Percentiles rank a stretch among this genome's conserved stretches.
Conservation (phyloP, 1,140 invertebrate genomes). For the Drosophila neocordata region DNA sequence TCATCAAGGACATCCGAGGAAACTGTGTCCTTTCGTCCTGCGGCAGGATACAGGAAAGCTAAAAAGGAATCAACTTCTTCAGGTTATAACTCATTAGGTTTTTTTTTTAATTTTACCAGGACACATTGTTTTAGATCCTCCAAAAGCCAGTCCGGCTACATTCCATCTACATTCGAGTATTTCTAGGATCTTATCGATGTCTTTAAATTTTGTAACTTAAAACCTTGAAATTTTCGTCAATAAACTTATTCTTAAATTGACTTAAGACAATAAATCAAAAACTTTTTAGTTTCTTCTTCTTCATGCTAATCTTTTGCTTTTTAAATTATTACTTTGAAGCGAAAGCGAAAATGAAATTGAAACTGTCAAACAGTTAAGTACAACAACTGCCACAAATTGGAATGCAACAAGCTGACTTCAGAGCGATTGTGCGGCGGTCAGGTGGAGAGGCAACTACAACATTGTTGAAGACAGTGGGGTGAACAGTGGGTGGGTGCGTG, state of each 20-base stretch:
- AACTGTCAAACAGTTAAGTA: slow-evolving; percentile 30
- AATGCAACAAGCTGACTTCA: slow-evolving; percentile 23
- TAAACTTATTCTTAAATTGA: neutral
- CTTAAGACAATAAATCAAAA: slow-evolving; percentile 4
- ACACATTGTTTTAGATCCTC: no score
- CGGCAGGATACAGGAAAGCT: no score
- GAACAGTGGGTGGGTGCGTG: neutral
- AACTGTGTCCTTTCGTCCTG: no score
- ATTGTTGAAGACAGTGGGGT: neutral
- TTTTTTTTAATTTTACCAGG: no score
- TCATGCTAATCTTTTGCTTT: neutral
- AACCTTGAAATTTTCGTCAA: no score
- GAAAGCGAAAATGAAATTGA: slow-evolving; percentile 38
- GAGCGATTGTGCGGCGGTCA: neutral
- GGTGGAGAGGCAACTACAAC: neutral
- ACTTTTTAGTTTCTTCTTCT: neutral
- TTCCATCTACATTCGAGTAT: no score
- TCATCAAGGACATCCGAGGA: no score
- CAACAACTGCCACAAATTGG: slow-evolving; percentile 19
- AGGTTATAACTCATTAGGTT: no score
- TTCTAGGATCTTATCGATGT: no score
- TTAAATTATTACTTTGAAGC: slow-evolving; percentile 7
- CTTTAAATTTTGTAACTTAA: no score
- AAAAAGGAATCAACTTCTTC: no score
- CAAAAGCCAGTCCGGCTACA: no score